Base-by-base conservation (phyloP, 2,888 invertebrate species). In the Drosophila engyochracea region DNA sequence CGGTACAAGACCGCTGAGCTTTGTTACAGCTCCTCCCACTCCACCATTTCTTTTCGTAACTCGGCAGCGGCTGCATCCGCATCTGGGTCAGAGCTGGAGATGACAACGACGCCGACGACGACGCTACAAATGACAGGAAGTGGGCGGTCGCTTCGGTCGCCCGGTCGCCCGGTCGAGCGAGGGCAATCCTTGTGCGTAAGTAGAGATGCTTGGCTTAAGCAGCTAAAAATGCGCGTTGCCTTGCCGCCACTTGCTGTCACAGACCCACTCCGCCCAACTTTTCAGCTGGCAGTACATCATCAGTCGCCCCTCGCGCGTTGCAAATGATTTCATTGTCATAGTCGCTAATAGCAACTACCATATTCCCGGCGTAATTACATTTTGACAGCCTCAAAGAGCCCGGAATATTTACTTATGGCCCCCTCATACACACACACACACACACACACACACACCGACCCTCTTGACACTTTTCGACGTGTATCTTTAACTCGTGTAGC, bases 1-100 rank as follows among this genome's bases (percentile, higher is more conserved):
- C 91, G 90, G 90, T 90, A 79, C 90, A 85, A 85, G 90, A 82
- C 85, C 81, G 85, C 83, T 76, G 85, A 89, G 89, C 87, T 80
- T 78, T 78, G 87, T 76, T 78, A 89, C 62, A 73, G 73, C 71
- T 55, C 41, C 39, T 28, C 59, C 31, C 31, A 39, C 30, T 19
- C 35, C 59, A 30, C 55, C 49, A 10, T 16, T 30, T 57, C 51
- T 5, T 12, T 3, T 30, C 28, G 52, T 30, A 19, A 52, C 52
- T 52, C 41, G 35, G 14, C 19, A 57, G 41, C 54, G 37, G 51
- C 47, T 52, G 77, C 81, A 77, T 78, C 76, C 79, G 68, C 87
- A 89, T 81, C 79, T 89, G 82, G 89, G 89, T 90, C 87, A 85
- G 89, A 79, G 77, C 57, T 54, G 63, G 54, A 76, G 76, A 54